Evolutionary conservation across 2,113 vertebrate genomes (phyloP), one percentile per base, ranked within the genome.

Genomic region (Xiphorhynchus elegans): DNA sequence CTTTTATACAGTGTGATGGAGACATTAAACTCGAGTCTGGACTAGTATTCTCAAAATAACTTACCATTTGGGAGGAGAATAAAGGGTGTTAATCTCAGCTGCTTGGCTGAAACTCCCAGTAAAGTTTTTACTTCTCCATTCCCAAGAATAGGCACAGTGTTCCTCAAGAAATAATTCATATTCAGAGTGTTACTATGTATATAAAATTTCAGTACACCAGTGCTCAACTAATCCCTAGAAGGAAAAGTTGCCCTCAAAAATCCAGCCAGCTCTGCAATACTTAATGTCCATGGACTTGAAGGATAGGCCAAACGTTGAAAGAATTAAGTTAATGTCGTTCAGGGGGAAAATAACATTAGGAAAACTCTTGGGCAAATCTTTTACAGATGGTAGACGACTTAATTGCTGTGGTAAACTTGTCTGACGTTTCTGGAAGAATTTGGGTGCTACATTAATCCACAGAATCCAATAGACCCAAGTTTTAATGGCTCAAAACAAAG

Each of bases 361-460:
- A 58, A 95, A 94, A 82, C 78, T 95, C 83, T 72, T 42, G 92
- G 96, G 93, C 88, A 91, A 97, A 95, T 93, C 80, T 96, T 93
- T 95, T 80, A 68, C 97, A 97, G 97, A 97, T 95, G 97, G 97
- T 84, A 98, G 98, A 98, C 97, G 62, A 96, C 72, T 97, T 97
- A 97, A 98, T 97, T 96, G 96, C 97, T 97, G 97, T 86, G 98
- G 98, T 97, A 87, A 97, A 90, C 80, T 79, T 42, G 91, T 96
- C 97, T 97, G 96, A 96, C 55, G 25, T 96, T 95, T 93, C 64
- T 93, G 97, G 97, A 94, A 96, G 93, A 96, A 31, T 58, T 10
- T 95, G 97, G 97, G 97, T 96, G 96, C 90, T 93, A 53, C 82
- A 90, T 55, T 81, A 96, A 97, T 91, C 96, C 46, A 1, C 47